These are phyloP conservation scores for Rafetus swinhoei DNA, from an alignment of 2,113 vertebrate species.

Conservation along the genomic window DNA sequence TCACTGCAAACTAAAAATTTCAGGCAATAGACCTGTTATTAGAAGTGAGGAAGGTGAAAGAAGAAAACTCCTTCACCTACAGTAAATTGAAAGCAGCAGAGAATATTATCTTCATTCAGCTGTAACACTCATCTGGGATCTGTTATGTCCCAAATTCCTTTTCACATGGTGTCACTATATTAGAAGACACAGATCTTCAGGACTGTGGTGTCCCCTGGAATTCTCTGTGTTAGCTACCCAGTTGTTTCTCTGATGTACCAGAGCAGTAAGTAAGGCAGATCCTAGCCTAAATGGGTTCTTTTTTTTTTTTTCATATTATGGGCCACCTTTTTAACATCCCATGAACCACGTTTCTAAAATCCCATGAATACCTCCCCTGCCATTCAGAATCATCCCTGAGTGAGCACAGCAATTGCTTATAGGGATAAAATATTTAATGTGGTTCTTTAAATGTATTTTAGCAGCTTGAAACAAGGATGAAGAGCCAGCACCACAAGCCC, in stretches of 20 bases:
- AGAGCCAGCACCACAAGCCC: neutral
- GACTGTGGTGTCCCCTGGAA: neutral
- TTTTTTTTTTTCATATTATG: neutral
- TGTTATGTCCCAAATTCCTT: neutral
- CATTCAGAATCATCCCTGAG: neutral
- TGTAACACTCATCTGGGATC: neutral
- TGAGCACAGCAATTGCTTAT: neutral
- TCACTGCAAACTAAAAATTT: neutral
- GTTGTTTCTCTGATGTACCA: neutral
- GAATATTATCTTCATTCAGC: neutral
- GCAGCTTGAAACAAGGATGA: neutral
- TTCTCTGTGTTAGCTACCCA: neutral
- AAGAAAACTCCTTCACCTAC: neutral
- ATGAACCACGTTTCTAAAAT: neutral
- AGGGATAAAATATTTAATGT: neutral
- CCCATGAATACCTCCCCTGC: neutral
- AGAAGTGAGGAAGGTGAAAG: neutral
- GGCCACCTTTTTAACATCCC: neutral
- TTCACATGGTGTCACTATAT: neutral
- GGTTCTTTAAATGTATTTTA: neutral
- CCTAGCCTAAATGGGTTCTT: neutral
- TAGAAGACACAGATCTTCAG: neutral
- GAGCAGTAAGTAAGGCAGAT: neutral
- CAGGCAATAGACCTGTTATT: neutral
- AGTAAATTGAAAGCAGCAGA: neutral